These are phyloP conservation scores for Trachops cirrhosus DNA, from an alignment of 2,797 vertebrate species.

Conservation along the genomic window DNA sequence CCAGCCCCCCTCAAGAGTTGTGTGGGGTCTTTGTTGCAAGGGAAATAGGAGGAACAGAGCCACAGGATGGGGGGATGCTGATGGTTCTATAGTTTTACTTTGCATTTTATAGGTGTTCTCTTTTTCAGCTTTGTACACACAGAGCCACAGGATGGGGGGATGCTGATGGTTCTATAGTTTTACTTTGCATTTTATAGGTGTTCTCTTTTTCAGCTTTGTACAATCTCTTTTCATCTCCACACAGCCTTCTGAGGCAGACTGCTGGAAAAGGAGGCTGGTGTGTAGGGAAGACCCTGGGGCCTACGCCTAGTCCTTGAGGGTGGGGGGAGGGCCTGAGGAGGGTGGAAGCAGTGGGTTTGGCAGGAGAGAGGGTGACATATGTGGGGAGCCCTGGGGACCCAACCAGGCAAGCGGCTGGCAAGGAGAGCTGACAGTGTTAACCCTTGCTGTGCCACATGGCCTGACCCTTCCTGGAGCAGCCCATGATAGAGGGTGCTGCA, in stretches of 20 bases:
- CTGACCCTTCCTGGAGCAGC: slow-evolving; percentile 31
- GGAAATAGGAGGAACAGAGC: not conserved
- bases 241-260: not conserved
- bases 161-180: not conserved
- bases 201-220: not conserved
- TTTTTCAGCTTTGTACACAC: too few species aligned
- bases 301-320: slow-evolving; percentile 43
- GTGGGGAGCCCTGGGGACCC: slow-evolving; percentile 80
- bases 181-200: not conserved
- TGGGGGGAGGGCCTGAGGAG: slow-evolving; percentile 49
- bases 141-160: not conserved
- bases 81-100: not conserved
- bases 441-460: slow-evolving; percentile 58
- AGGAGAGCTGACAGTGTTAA: slow-evolving; percentile 80
- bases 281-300: not conserved
- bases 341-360: slow-evolving; percentile 77
- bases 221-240: not conserved
- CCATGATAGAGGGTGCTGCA: not conserved
- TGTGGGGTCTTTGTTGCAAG: not conserved
- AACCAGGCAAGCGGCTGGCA: slow-evolving; percentile 77
- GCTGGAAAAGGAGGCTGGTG: not conserved
- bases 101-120: not conserved
- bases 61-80: not conserved
- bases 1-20: too few species aligned
- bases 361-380: slow-evolving; percentile 83